Base-by-base conservation (phyloP, 2,797 vertebrate species). In the Adelosebastes latens region DNA sequence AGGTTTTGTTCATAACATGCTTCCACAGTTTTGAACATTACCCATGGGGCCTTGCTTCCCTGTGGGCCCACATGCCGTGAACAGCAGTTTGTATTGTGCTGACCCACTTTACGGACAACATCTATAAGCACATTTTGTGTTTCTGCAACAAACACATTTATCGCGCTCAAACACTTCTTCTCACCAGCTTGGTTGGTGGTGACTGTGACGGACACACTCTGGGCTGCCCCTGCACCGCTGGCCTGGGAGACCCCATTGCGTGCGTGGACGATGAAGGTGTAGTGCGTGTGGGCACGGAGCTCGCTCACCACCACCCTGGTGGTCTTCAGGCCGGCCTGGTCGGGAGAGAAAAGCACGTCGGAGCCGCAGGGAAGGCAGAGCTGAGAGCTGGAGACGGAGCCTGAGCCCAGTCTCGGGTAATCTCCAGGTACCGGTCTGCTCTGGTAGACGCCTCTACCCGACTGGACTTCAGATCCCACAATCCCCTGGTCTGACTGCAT, bases 101-200 rank as follows among this genome's bases (percentile, higher is more conserved):
- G 92, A 92, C 90, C 91, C 89, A 92, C 84, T 87, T 49, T 93
- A 82, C 8, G 0, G 66, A 79, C 73, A 70, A 71, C 79, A 69
- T 77, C 74, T 84, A 74, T 84, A 79, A 86, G 72, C 84, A 87
- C 49, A 76, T 89, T 84, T 81, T 75, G 75, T 86, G 75, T 66
- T 87, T 66, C 53, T 79, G 70, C 81, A 72, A 42, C 79, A 36
- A 53, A 88, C 72, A 74, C 56, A 87, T 84, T 77, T 56, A 67
- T 80, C 75, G 61, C 79, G 72, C 49, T 62, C 64, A 67, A 24
- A 77, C 31, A 27, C 53, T 64, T 53, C 52, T 62, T 53, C 95
- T 96, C 82, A 99, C 99, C 99, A 18, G 99, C 99, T 96, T 99
- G 98, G 94, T 99, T 99, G 59, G 98, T 99, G 63, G 98, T 99